phyloP scores from a whole-genome alignment of 2,888 invertebrate genomes.

The Desoria tigrina region DNA sequence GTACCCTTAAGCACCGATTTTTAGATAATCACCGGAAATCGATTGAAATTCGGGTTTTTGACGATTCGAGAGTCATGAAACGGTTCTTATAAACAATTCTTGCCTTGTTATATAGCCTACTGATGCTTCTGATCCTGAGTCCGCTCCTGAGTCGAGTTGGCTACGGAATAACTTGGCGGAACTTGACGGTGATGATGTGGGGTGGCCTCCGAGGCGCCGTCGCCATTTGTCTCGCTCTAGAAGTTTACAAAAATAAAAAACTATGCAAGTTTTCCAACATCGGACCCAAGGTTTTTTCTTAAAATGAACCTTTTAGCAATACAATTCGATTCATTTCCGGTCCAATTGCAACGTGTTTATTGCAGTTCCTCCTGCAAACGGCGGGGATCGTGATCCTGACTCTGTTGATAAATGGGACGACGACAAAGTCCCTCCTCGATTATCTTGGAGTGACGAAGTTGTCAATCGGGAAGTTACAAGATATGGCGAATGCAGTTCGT shows the following conservation, averaged over 20 bases:
- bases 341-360: too few relatives aligned
- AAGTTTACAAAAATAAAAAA: slow-evolving; percentile 61
- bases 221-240: slow-evolving; percentile 64
- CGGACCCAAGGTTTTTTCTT: slow-evolving; percentile 50
- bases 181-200: slow-evolving; percentile 65
- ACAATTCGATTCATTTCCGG: too few relatives aligned
- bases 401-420: slow-evolving; percentile 64
- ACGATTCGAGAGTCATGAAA: too few relatives aligned
- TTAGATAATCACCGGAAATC: too few relatives aligned
- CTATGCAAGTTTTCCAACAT: slow-evolving; percentile 42
- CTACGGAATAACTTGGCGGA: slow-evolving; percentile 65
- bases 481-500: slow-evolving; percentile 64
- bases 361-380: slow-evolving; percentile 64
- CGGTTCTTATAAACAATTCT: too few relatives aligned
- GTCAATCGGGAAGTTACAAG: slow-evolving; percentile 62
- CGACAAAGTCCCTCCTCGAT: slow-evolving; percentile 61
- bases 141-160: slow-evolving; percentile 62
- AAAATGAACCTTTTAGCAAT: too few relatives aligned
- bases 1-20: too few relatives aligned
- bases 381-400: slow-evolving; percentile 65
- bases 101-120: too few relatives aligned
- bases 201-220: slow-evolving; percentile 65
- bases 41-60: too few relatives aligned
- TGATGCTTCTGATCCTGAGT: slow-evolving; percentile 61
- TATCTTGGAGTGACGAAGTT: slow-evolving; percentile 62